Percentiles rank a stretch among this genome's conserved stretches.
These are phyloP conservation scores for Corythornis madagascariensis DNA, from an alignment of 2,113 vertebrate genomes.

Conservation along the genomic window DNA sequence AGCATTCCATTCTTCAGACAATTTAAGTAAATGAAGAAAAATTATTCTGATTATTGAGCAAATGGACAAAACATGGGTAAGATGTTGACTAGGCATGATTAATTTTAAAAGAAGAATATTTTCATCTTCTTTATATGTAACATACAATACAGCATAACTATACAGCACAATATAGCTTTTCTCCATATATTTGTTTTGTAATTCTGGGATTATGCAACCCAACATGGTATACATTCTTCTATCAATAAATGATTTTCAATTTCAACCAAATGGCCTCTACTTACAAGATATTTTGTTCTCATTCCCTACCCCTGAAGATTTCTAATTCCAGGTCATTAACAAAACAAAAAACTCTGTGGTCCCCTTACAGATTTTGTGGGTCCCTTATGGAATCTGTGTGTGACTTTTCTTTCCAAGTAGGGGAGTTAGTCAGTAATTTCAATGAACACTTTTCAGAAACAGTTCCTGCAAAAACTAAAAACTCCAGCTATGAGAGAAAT, in stretches of 20 bases:
- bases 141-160: not conserved
- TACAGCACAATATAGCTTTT: not conserved
- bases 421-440: not conserved
- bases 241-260: not conserved
- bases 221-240: not conserved
- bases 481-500: not conserved
- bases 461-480: not conserved
- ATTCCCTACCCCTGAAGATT: not conserved
- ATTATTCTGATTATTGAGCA: not conserved
- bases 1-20: not conserved
- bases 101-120: not conserved
- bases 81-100: not conserved
- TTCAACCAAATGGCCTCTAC: not conserved
- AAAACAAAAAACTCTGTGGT: not conserved
- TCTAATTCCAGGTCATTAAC: not conserved
- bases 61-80: not conserved
- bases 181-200: not conserved
- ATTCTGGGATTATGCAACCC: not conserved
- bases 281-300: not conserved
- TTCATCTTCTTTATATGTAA: not conserved
- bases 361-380: not conserved
- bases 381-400: not conserved
- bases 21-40: constrained; percentile 29
- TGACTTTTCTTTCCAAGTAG: not conserved
- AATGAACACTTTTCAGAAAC: not conserved